These are phyloP conservation scores for Trichogramma dendrolimi DNA, from an alignment of 2,888 invertebrate species.

Conservation along the genomic window DNA sequence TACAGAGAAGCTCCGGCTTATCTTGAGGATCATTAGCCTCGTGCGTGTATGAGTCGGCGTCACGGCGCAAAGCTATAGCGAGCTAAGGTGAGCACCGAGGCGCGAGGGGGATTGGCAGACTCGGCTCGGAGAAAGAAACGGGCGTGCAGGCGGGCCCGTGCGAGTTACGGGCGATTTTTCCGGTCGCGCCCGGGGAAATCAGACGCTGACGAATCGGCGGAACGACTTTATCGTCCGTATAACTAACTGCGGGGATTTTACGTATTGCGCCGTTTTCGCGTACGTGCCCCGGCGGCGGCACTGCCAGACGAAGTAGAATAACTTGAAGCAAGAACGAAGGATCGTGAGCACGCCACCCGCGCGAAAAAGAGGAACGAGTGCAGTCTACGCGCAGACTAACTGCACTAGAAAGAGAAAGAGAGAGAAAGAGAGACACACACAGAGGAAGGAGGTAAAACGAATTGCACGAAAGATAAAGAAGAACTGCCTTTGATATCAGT, in stretches of 20 bases:
- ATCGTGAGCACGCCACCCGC: neutral
- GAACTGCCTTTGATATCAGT: constrained; percentile 3
- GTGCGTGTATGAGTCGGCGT: no score
- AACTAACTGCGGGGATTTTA: constrained; percentile 30
- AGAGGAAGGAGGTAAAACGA: constrained; percentile 12
- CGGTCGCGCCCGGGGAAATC: constrained; percentile 28
- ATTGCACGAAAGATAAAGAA: constrained; percentile 25
- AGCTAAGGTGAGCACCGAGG: no score
- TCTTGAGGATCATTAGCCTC: constrained; percentile 25
- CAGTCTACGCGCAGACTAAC: neutral
- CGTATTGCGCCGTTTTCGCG: constrained; percentile 21
- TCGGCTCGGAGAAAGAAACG: neutral
- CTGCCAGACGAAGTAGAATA: neutral
- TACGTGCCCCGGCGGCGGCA: constrained; percentile 1
- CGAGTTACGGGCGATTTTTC: constrained; percentile 23
- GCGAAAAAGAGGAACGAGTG: constrained; percentile 14
- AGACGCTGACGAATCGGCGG: constrained; percentile 30
- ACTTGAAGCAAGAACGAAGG: neutral
- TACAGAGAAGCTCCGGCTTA: constrained; percentile 8
- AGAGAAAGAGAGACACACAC: no score
- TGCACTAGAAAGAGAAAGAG: no score
- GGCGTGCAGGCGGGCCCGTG: neutral
- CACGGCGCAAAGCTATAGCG: no score
- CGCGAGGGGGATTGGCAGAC: constrained; percentile 2
- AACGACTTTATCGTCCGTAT: constrained; percentile 30